phyloP scores from a whole-genome alignment of 2,797 vertebrate genomes.

The Rhodeus uyekii region DNA sequence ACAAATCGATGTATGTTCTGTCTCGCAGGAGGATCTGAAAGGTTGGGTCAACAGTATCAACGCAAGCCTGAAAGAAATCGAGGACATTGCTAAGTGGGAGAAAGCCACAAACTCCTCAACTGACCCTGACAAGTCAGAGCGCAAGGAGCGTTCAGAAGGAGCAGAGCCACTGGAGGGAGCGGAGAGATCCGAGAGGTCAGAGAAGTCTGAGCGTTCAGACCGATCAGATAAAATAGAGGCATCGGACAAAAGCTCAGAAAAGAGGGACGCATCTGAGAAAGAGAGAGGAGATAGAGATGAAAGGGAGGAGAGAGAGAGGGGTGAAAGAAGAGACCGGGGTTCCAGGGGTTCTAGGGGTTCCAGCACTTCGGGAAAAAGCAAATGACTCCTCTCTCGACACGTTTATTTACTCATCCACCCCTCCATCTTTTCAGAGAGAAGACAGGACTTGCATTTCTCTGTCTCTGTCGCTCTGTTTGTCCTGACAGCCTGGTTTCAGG shows the following conservation, averaged over 20 bases:
- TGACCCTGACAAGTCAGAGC: conserved; percentile 74
- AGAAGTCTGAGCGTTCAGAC: conserved; percentile 78
- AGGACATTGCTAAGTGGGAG: conserved; percentile 81
- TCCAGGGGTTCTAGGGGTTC: conserved; percentile 80
- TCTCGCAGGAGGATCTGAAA: conserved; percentile 85
- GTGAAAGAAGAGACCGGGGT: conserved; percentile 60
- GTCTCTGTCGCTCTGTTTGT: conserved; percentile 42
- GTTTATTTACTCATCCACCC: conserved; percentile 53
- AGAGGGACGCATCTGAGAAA: conserved; percentile 74
- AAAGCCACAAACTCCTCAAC: conserved; percentile 85
- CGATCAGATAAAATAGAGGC: conserved; percentile 77
- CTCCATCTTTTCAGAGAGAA: conserved; percentile 40
- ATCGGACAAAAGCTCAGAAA: conserved; percentile 77
- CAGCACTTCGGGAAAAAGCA: conserved; percentile 81
- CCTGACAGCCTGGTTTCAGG: conserved; percentile 27
- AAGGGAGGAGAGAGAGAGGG: conserved; percentile 69
- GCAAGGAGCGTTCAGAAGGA: conserved; percentile 71
- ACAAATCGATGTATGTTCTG: background rate
- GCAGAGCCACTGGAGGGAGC: conserved; percentile 77
- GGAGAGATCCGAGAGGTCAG: conserved; percentile 73
- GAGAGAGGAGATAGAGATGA: conserved; percentile 69
- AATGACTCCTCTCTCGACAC: conserved; percentile 68
- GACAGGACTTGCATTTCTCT: conserved; percentile 34
- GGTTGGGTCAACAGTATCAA: conserved; percentile 85
- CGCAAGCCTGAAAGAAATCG: conserved; percentile 77